Evolutionary conservation across 2,113 vertebrate species (phyloP).

Genomic region (Onychostruthus taczanowskii): DNA sequence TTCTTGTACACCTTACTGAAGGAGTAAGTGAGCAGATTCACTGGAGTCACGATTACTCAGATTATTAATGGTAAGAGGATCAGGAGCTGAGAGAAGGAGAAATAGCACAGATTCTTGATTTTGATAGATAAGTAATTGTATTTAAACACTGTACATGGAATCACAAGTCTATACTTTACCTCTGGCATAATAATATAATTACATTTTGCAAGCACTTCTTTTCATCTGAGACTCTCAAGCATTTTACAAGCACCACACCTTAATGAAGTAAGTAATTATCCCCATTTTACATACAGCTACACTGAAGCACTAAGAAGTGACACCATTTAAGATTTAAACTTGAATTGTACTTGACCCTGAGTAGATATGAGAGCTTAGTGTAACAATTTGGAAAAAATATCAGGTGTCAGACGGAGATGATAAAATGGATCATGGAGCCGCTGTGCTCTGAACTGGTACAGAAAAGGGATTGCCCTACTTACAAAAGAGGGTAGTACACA

Average conservation of each 20-base stretch:
- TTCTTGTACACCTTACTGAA: neutral
- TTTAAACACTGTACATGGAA: constrained; percentile 21
- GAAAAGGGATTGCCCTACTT: neutral
- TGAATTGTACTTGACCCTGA: neutral
- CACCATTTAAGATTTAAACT: neutral
- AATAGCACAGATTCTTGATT: constrained; percentile 29
- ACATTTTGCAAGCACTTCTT: constrained; percentile 49
- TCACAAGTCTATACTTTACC: constrained; percentile 41
- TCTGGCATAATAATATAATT: constrained; percentile 52
- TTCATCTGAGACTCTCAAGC: constrained; percentile 33
- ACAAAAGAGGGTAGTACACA: neutral
- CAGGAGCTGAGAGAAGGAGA: neutral
- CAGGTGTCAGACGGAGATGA: neutral
- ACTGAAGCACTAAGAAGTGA: neutral
- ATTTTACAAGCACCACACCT: constrained; percentile 46
- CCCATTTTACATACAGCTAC: neutral
- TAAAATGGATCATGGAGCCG: neutral
- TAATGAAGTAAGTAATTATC: constrained; percentile 43
- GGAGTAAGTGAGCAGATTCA: neutral
- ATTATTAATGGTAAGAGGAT: constrained; percentile 2
- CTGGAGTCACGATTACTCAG: neutral
- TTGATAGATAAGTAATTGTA: constrained; percentile 40
- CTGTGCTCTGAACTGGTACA: neutral
- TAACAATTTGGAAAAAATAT: neutral
- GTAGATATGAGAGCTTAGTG: neutral